Evolutionary conservation across 2,113 vertebrate species (phyloP).

Genomic region (Myxocyprinus asiaticus): DNA sequence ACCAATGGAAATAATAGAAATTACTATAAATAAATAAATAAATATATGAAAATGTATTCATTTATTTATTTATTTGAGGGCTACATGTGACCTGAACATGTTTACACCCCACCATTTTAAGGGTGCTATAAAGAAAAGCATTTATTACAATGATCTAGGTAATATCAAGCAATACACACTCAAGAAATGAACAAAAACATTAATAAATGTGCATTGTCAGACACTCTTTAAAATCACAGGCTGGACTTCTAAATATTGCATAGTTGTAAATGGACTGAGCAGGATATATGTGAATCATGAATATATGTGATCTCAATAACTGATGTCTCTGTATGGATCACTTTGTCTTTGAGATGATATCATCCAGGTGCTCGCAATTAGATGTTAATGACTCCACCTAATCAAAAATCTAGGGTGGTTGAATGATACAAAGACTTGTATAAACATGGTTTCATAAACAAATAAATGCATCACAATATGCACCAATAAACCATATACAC

Average conservation of each 20-base stretch:
- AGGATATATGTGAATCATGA: not conserved
- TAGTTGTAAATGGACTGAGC: not conserved
- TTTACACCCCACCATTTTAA: no score
- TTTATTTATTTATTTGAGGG: no score
- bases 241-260: conserved; percentile 7
- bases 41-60: no score
- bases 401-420: conserved; percentile 25
- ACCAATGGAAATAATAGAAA: no score
- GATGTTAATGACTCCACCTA: no score
- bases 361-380: conserved; percentile 2
- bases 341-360: not conserved
- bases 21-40: no score
- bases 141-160: not conserved
- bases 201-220: not conserved
- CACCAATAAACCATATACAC: no score
- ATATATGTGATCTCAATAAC: not conserved
- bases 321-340: not conserved
- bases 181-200: not conserved
- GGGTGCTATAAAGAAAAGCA: not conserved
- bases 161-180: not conserved
- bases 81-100: no score
- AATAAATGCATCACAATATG: no score
- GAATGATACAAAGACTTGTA: no score
- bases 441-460: no score
- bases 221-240: not conserved